Percentiles rank a stretch among this genome's conserved stretches.
phyloP scores from a whole-genome alignment of 1,140 invertebrate genomes.

The Philotrypesis tridentata region DNA sequence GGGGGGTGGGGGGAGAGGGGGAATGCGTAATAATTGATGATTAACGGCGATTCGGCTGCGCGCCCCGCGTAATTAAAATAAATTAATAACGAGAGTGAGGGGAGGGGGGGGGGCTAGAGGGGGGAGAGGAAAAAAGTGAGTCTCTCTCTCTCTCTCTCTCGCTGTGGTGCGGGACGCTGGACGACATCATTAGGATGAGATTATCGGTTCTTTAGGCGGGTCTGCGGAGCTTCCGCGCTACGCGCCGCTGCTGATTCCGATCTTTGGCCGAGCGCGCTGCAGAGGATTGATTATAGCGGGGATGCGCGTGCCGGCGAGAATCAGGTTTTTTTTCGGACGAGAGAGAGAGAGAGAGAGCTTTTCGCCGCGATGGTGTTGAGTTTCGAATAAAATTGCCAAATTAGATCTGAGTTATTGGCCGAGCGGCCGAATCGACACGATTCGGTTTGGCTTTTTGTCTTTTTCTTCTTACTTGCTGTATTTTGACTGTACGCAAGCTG shows the following conservation, averaged over 20 bases:
- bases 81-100: slow-evolving; percentile 65
- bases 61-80: slow-evolving; percentile 67
- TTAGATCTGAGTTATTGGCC: neutral
- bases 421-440: too few relatives aligned
- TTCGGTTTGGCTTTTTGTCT: too few relatives aligned
- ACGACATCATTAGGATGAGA: slow-evolving; percentile 18
- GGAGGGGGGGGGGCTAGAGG: too few relatives aligned
- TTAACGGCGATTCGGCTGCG: slow-evolving; percentile 56
- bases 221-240: neutral
- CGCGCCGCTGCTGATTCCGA: slow-evolving; percentile 14
- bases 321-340: neutral
- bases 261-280: too few relatives aligned
- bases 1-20: too few relatives aligned
- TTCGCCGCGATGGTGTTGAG: neutral
- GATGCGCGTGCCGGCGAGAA: neutral
- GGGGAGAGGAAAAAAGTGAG: neutral
- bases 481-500: too few relatives aligned
- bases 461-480: too few relatives aligned
- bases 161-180: neutral
- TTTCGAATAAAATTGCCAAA: neutral
- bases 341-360: too few relatives aligned
- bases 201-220: slow-evolving; percentile 25
- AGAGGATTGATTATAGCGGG: slow-evolving; percentile 9
- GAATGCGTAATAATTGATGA: slow-evolving; percentile 66
- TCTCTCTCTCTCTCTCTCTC: too few relatives aligned